Evolutionary conservation across 1,140 invertebrate species (phyloP), one percentile per base, ranked within the genome.

Genomic region (Ylistrum balloti): DNA sequence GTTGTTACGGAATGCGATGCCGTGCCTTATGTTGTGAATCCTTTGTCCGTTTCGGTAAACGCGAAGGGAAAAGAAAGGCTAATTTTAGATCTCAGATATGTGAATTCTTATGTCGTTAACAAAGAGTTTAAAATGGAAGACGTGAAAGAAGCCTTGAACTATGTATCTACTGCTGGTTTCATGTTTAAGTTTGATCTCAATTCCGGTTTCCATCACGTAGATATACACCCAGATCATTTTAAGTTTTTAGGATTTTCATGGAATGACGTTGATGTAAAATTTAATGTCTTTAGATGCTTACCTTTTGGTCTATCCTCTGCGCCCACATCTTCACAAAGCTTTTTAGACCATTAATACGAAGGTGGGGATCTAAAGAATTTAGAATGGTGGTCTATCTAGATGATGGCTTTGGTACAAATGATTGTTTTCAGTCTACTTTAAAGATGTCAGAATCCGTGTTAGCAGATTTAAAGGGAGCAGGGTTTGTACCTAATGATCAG

Each of bases 311-410:
- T 74, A 3, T 74, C 56, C 0, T 74, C 56, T 2, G 56, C n/a
- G 7, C 56, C 56, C 88, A 88, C 0, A n/a, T 90, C n/a, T 90
- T 86, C 28, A 90, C 85, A 48, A 74, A 88, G n/a, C n/a, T n/a
- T n/a, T n/a, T n/a, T n/a, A n/a, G n/a, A n/a, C n/a, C n/a, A n/a
- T n/a, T n/a, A n/a, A n/a, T n/a, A n/a, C n/a, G n/a, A n/a, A n/a
- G n/a, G n/a, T n/a, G n/a, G n/a, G n/a, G n/a, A n/a, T n/a, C n/a
- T n/a, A n/a, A n/a, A n/a, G n/a, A n/a, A n/a, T n/a, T n/a, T n/a
- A n/a, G n/a, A n/a, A n/a, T n/a, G n/a, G n/a, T n/a, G n/a, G n/a
- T n/a, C n/a, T n/a, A n/a, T n/a, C n/a, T n/a, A n/a, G n/a, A n/a
- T n/a, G n/a, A n/a, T n/a, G n/a, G n/a, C n/a, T n/a, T n/a, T n/a